Conservation (phyloP, 2,797 vertebrate species). For the Characodon lateralis region DNA sequence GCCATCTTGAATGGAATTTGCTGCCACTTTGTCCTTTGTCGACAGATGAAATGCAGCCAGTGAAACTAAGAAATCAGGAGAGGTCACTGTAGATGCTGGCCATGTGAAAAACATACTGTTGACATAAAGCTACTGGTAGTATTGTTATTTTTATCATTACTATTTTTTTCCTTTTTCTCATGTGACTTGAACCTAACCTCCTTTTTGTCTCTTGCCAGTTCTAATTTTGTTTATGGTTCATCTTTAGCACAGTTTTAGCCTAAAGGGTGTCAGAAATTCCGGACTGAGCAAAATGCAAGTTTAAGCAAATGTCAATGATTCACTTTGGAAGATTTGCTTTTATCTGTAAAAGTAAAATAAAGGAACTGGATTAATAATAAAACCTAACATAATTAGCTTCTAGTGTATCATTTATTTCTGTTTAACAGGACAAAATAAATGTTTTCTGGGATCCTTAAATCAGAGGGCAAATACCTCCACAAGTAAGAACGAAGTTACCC, state of each 20-base stretch:
- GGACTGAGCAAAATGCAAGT: constrained; percentile 6
- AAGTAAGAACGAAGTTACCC: constrained; percentile 59
- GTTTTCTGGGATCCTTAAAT: constrained; percentile 47
- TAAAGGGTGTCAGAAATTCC: constrained; percentile 11
- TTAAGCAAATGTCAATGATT: constrained; percentile 24
- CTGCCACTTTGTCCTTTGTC: background rate
- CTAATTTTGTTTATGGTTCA: constrained; percentile 17
- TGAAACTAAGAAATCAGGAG: background rate
- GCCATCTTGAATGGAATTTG: background rate
- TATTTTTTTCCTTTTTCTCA: constrained; percentile 9
- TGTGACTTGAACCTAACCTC: constrained; percentile 18
- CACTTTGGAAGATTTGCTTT: constrained; percentile 26
- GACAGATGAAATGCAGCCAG: constrained; percentile 19
- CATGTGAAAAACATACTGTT: constrained; percentile 8
- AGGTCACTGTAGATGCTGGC: constrained; percentile 7
- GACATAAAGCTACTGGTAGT: constrained; percentile 8
- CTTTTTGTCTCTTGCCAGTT: constrained; percentile 3
- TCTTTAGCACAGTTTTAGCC: constrained; percentile 6
- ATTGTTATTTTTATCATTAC: constrained; percentile 17
- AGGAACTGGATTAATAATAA: background rate
- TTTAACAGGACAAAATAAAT: constrained; percentile 36
- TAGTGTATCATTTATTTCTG: constrained; percentile 19
- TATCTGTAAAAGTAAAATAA: constrained; percentile 5
- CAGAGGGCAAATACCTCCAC: constrained; percentile 31
- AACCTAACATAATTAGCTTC: constrained; percentile 7